Percentiles rank a stretch among this genome's conserved stretches.
These are phyloP conservation scores for Morpho deidamia DNA, from an alignment of 2,888 invertebrate species.

Conservation along the genomic window DNA sequence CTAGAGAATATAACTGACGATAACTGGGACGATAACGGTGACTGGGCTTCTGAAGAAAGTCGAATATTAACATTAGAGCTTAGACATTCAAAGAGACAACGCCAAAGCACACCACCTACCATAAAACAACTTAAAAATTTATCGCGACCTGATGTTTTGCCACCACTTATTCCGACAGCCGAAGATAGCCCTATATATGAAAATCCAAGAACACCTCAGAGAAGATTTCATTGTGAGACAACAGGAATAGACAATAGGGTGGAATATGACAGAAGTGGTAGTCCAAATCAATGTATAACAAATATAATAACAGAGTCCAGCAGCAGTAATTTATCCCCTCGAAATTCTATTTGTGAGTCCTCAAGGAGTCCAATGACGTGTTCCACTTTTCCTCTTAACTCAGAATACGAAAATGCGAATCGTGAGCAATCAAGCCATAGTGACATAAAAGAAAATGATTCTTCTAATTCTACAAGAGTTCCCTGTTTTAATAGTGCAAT, in stretches of 20 bases:
- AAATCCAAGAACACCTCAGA: constrained; percentile 75
- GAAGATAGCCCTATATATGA: constrained; percentile 77
- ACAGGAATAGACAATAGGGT: neutral
- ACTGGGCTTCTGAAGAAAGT: constrained; percentile 76
- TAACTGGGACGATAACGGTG: constrained; percentile 49
- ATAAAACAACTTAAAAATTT: constrained; percentile 64
- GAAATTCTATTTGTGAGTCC: constrained; percentile 47
- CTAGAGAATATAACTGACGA: constrained; percentile 46
- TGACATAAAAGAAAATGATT: constrained; percentile 30
- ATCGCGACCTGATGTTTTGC: constrained; percentile 83
- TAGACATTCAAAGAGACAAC: constrained; percentile 85
- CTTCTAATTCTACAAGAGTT: constrained; percentile 41
- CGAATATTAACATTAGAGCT: constrained; percentile 84
- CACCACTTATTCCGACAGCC: constrained; percentile 76
- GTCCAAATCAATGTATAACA: constrained; percentile 40
- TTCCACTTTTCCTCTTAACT: constrained; percentile 71
- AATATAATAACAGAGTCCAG: constrained; percentile 4
- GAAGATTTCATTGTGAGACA: constrained; percentile 48
- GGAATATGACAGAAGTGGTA: constrained; percentile 71
- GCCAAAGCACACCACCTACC: constrained; percentile 76
- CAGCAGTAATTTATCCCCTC: constrained; percentile 5
- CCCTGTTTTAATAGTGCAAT: constrained; percentile 35
- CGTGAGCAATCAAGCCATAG: constrained; percentile 29
- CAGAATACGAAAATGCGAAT: constrained; percentile 67
- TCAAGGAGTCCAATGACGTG: constrained; percentile 64